A percentile compares a stretch with the other conserved stretches of the same genome.
Evolutionary conservation across 2,797 vertebrate species (phyloP).

Genomic region (Hoplostethus atlanticus): DNA sequence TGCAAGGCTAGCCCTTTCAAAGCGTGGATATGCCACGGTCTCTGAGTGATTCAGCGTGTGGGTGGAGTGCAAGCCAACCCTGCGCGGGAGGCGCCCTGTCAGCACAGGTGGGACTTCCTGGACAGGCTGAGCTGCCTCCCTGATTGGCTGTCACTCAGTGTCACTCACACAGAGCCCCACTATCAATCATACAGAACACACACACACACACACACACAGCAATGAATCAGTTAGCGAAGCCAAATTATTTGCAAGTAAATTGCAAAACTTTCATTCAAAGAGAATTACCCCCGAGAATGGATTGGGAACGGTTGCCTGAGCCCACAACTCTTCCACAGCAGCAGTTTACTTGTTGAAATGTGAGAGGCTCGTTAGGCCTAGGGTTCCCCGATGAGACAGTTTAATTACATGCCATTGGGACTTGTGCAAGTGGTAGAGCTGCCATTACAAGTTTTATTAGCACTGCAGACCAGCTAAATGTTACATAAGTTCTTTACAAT

Average conservation of each 20-base stretch:
- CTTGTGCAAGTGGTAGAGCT: constrained; percentile 59
- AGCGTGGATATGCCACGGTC: constrained; percentile 35
- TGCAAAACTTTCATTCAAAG: constrained; percentile 66
- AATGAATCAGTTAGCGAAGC: constrained; percentile 45
- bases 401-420: constrained; percentile 78
- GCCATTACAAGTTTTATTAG: constrained; percentile 66
- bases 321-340: constrained; percentile 62
- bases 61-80: constrained; percentile 48
- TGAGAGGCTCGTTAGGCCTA: constrained; percentile 73
- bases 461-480: constrained; percentile 51
- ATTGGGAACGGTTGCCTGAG: constrained; percentile 56
- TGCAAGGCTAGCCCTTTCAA: constrained; percentile 30
- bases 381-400: constrained; percentile 73
- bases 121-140: constrained; percentile 59
- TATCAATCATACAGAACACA: constrained; percentile 67
- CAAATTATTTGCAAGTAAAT: constrained; percentile 69
- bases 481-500: constrained; percentile 40
- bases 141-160: constrained; percentile 76
- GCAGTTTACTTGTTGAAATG: constrained; percentile 76
- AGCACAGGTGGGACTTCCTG: constrained; percentile 71
- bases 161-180: constrained; percentile 50
- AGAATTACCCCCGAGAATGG: constrained; percentile 63
- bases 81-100: constrained; percentile 55
- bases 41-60: constrained; percentile 42
- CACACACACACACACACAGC: constrained; percentile 29